Conservation (phyloP, 1,140 invertebrate species). For the Melitaea cinxia region DNA sequence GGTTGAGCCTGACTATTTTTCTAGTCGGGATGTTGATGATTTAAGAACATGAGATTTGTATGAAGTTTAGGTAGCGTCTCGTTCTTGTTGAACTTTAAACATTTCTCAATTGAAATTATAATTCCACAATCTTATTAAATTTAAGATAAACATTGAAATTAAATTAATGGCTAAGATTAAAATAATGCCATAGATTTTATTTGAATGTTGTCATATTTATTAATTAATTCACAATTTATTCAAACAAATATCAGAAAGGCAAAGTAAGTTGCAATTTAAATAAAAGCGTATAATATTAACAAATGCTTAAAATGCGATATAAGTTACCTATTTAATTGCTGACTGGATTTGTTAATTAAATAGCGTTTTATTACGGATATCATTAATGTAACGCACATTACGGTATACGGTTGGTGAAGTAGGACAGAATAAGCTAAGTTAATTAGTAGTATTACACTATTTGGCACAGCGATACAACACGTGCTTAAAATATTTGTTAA, state of each 20-base stretch:
- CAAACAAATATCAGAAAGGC: neutral
- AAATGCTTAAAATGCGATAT: neutral
- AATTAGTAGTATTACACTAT: neutral
- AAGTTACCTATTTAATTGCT: neutral
- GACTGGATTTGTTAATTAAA: constrained; percentile 14
- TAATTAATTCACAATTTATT: neutral
- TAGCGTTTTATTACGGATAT: neutral
- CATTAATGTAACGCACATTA: neutral
- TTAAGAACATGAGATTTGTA: too few species aligned
- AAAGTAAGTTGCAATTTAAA: neutral
- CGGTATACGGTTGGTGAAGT: neutral
- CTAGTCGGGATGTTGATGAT: too few species aligned
- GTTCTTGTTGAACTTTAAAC: too few species aligned
- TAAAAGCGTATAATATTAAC: constrained; percentile 6
- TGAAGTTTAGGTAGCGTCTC: too few species aligned
- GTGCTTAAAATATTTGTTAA: too few species aligned
- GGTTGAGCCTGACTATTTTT: too few species aligned
- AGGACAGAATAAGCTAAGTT: neutral
- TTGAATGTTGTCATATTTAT: neutral
- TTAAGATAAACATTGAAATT: too few species aligned
- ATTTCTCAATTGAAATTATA: too few species aligned
- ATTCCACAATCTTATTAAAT: too few species aligned
- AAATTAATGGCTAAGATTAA: too few species aligned
- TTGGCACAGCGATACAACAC: neutral
- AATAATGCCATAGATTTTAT: too few species aligned